A percentile compares a stretch with the other conserved stretches of the same genome.
These are phyloP conservation scores for Eucidaris tribuloides DNA, from an alignment of 35 echinoderm and acorn worm species.

Conservation along the genomic window DNA sequence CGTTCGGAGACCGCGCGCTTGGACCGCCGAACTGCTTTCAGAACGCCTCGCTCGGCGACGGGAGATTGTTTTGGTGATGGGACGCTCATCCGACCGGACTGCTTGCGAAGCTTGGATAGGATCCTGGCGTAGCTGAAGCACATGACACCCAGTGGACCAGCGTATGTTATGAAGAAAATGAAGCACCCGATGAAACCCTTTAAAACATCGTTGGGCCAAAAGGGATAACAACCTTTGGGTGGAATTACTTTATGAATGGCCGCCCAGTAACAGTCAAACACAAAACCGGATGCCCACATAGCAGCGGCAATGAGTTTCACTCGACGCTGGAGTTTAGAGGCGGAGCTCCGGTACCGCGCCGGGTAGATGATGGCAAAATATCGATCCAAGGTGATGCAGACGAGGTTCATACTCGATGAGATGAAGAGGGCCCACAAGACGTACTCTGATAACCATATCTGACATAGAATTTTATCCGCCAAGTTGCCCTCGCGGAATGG, in stretches of 20 bases:
- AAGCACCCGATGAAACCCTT: constrained; percentile 60
- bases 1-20: neutral
- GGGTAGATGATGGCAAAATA: constrained; percentile 78
- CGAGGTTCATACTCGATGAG: constrained; percentile 67
- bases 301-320: constrained; percentile 36
- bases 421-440: constrained; percentile 81
- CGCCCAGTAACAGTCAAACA: constrained; percentile 78
- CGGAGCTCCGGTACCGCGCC: constrained; percentile 45
- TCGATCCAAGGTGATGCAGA: constrained; percentile 72
- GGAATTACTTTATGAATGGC: constrained; percentile 52
- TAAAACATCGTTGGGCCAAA: constrained; percentile 34
- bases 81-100: neutral
- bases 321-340: constrained; percentile 13
- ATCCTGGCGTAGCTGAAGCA: constrained; percentile 67
- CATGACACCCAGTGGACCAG: constrained; percentile 62
- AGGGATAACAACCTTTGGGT: constrained; percentile 19
- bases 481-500: constrained; percentile 12
- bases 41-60: neutral
- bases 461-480: constrained; percentile 48
- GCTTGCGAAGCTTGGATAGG: constrained; percentile 40
- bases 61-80: neutral
- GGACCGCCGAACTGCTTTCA: neutral
- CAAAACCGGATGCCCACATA: constrained; percentile 62
- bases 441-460: constrained; percentile 81
- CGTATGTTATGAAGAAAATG: constrained; percentile 81